These are phyloP conservation scores for Cerastoderma edule DNA, from an alignment of 2,888 invertebrate genomes.

Conservation along the genomic window DNA sequence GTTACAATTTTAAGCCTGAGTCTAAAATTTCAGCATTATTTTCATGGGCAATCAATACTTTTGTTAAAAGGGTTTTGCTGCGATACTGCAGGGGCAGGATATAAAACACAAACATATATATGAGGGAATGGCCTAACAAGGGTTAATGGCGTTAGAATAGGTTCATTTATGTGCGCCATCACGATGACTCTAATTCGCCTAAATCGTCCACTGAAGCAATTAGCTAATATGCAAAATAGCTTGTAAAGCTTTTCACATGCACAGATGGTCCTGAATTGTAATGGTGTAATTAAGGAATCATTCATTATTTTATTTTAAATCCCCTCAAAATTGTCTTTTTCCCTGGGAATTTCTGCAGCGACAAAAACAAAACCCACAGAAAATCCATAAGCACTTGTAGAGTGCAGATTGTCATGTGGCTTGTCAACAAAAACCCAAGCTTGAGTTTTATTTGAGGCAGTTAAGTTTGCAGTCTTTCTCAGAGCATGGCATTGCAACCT, in stretches of 20 bases:
- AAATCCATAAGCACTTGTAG: too few species aligned
- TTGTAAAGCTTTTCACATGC: conserved; percentile 19
- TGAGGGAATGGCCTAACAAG: conserved; percentile 6
- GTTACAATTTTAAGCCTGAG: too few species aligned
- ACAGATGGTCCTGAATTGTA: conserved; percentile 26
- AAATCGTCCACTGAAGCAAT: conserved; percentile 31
- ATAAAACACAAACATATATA: neutral
- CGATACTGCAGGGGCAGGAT: neutral
- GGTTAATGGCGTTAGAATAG: conserved; percentile 35
- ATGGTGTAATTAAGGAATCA: conserved; percentile 28
- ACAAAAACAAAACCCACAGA: too few species aligned
- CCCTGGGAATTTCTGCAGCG: conserved; percentile 10
- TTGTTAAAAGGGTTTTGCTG: too few species aligned
- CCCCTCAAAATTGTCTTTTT: conserved; percentile 8
- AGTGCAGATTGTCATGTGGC: too few species aligned
- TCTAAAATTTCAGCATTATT: too few species aligned
- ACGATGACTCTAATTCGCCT: conserved; percentile 34
- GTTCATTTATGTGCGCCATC: conserved; percentile 43
- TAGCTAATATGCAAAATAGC: conserved; percentile 37
- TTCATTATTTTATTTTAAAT: conserved; percentile 23
- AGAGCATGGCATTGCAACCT: too few species aligned
- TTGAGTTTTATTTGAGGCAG: too few species aligned
- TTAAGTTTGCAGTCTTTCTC: too few species aligned
- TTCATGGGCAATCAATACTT: too few species aligned
- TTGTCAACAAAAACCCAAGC: too few species aligned